A percentile compares a stretch with the other conserved stretches of the same genome.
Conservation (phyloP, 2,797 vertebrate genomes). For the Tadarida brasiliensis region DNA sequence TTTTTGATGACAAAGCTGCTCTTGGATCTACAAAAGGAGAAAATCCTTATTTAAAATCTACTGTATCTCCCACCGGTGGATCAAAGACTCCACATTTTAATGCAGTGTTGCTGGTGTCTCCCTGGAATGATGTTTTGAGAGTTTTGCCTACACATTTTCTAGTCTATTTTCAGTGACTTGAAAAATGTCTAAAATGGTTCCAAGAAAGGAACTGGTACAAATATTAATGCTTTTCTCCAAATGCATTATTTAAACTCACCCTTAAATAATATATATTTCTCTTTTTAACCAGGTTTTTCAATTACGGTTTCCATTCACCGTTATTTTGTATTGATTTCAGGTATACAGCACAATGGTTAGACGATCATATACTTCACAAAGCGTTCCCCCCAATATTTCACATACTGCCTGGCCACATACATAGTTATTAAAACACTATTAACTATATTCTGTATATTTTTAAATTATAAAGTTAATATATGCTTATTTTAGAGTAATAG, state of each 20-base stretch:
- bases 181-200: not conserved
- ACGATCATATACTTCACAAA: too few relatives aligned
- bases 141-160: constrained; percentile 24
- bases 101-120: not conserved
- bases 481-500: not conserved
- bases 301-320: too few relatives aligned
- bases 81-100: not conserved
- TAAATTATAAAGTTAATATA: not conserved
- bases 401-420: too few relatives aligned
- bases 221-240: not conserved
- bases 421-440: too few relatives aligned
- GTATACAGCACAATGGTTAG: too few relatives aligned
- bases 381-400: too few relatives aligned
- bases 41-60: not conserved
- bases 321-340: too few relatives aligned
- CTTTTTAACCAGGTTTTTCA: not conserved
- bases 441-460: not conserved
- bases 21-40: not conserved
- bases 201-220: not conserved
- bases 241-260: not conserved
- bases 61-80: not conserved
- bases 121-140: not conserved
- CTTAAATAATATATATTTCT: not conserved
- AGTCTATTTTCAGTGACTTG: constrained; percentile 45
- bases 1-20: constrained; percentile 32